Evolutionary conservation across 2,113 vertebrate genomes (phyloP), one percentile per base, ranked within the genome.

Genomic region (Mixornis gularis): DNA sequence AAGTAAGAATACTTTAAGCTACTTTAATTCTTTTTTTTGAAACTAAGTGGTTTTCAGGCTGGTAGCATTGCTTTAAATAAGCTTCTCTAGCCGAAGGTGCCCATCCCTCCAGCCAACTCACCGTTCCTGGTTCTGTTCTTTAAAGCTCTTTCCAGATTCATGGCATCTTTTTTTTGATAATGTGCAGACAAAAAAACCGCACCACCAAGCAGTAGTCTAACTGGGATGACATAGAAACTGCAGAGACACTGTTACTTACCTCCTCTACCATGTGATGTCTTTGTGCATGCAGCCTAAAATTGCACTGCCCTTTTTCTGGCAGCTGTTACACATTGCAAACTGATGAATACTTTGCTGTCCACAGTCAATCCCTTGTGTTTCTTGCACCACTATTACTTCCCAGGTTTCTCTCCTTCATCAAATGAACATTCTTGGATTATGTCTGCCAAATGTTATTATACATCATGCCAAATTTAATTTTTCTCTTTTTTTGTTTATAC

Each of bases 281-380:
- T 79, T 53, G 53, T 69, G 44, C 49, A n/a, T 5, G 36, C 32
- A 84, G 80, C 60, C 72, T 84, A 89, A 95, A 93, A 81, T 53
- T 74, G 62, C 41, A 49, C 49, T 92, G 69, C 32, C 34, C 34
- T 81, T 89, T 85, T 88, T 40, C 82, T 91, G 90, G 76, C 85
- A 96, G 90, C 92, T 91, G 92, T 87, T 81, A 38, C 53, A 72
- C 41, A 13, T 55, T 89, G 80, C 89, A 93, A 93, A 85, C 89
- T 95, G 92, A 89, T 89, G 79, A 87, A 93, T 79, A 81, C 32
- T 92, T 78, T 79, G 53, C 83, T 93, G 90, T 89, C 44, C 49
- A 72, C 56, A 79, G 62, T 46, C 81, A 92, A 81, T 84, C 79
- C n/a, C 53, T 30, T 32, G 63, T 78, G 70, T 72, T 89, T 79